Conservation (phyloP, 1,140 invertebrate genomes). For the Drosophila insularis region DNA sequence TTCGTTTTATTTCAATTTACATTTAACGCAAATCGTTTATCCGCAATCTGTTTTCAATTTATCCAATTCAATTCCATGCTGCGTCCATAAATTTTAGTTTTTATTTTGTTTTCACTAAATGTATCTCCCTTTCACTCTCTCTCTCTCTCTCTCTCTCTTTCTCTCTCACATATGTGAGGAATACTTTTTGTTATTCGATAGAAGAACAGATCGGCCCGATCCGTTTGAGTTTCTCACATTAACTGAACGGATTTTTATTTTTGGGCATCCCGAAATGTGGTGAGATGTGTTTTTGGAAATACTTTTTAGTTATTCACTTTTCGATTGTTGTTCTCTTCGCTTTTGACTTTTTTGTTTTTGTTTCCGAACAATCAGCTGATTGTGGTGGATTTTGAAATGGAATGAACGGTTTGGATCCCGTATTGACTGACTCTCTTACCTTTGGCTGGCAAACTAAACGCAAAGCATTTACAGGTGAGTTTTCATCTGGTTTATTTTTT, state of each 20-base stretch:
- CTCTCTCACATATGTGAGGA: neutral
- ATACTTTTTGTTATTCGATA: too few relatives aligned
- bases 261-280: neutral
- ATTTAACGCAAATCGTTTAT: slow-evolving; percentile 30
- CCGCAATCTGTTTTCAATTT: slow-evolving; percentile 18
- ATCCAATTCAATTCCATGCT: slow-evolving; percentile 15
- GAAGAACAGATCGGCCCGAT: neutral
- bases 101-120: slow-evolving; percentile 8
- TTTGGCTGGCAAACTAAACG: too few relatives aligned
- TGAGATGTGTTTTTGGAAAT: slow-evolving; percentile 9
- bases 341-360: neutral
- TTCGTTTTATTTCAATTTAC: slow-evolving; percentile 44
- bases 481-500: neutral
- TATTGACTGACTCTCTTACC: neutral
- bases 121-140: neutral
- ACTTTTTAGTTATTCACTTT: slow-evolving; percentile 10
- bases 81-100: slow-evolving; percentile 13
- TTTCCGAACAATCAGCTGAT: neutral
- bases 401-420: neutral
- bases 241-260: slow-evolving; percentile 7
- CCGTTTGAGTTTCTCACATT: slow-evolving; percentile 6
- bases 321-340: neutral
- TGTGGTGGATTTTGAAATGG: slow-evolving; percentile 9
- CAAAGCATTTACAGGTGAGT: neutral
- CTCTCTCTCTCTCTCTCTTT: too few relatives aligned